A percentile compares a stretch with the other conserved stretches of the same genome.
phyloP scores from a whole-genome alignment of 2,797 vertebrate species.

The Dendrocincla fuliginosa region DNA sequence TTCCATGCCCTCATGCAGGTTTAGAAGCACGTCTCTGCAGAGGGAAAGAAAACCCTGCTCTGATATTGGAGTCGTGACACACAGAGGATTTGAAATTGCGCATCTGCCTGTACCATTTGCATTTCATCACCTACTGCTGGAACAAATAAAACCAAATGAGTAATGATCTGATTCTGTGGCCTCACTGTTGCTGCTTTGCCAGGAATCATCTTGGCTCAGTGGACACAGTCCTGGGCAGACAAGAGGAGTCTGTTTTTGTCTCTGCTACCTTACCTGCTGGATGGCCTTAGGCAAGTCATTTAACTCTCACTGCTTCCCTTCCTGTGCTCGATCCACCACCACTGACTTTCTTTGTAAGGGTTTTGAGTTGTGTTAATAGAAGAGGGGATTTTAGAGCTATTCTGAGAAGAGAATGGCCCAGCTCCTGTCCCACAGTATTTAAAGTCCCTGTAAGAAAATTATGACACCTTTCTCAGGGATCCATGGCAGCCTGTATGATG shows the following conservation, averaged over 20 bases:
- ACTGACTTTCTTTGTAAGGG: background rate
- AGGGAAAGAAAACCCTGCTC: background rate
- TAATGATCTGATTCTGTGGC: conserved; percentile 26
- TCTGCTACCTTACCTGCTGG: conserved; percentile 28
- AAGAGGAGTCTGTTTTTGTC: background rate
- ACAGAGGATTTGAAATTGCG: background rate
- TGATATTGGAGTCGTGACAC: background rate
- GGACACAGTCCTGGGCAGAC: background rate
- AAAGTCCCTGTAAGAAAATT: background rate
- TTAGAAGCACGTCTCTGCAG: background rate
- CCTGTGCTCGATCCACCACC: background rate
- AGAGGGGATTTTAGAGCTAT: background rate
- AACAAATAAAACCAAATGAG: conserved; percentile 51
- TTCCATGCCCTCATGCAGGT: background rate
- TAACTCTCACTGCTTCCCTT: background rate
- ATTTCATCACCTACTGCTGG: conserved; percentile 50
- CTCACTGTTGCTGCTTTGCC: background rate
- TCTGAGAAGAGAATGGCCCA: background rate
- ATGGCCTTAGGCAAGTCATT: background rate
- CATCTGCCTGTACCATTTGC: conserved; percentile 57
- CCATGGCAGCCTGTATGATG: rapidly evolving
- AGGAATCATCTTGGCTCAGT: conserved; percentile 39
- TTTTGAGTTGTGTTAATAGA: background rate
- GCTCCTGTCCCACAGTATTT: background rate
- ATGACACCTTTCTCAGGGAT: background rate